These are phyloP conservation scores for Argya squamiceps DNA, from an alignment of 2,797 vertebrate genomes.

Conservation along the genomic window DNA sequence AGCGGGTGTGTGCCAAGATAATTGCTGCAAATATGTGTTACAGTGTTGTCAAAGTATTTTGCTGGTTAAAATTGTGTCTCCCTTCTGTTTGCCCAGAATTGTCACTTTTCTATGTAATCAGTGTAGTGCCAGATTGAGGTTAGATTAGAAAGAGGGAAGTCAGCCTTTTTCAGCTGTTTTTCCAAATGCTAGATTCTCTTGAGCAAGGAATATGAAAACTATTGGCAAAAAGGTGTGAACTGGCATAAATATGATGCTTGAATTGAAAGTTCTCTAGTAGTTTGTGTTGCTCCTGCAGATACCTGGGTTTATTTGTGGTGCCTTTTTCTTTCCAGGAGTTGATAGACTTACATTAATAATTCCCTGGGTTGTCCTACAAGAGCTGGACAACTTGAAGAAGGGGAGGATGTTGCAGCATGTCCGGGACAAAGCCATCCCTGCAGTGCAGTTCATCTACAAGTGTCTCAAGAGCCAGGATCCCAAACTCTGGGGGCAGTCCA, in stretches of 20 bases:
- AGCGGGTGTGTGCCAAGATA: neutral
- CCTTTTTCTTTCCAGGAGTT: conserved; percentile 67
- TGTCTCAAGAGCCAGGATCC: conserved; percentile 83
- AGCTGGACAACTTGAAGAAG: conserved; percentile 89
- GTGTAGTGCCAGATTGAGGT: neutral
- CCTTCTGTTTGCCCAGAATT: neutral
- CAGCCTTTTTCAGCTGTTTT: neutral
- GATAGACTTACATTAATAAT: conserved; percentile 85
- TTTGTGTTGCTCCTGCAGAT: neutral
- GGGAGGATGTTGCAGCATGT: conserved; percentile 80
- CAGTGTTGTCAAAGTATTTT: neutral
- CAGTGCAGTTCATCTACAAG: conserved; percentile 88
- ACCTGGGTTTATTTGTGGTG: neutral
- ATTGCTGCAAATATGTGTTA: neutral
- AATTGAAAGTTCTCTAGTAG: neutral
- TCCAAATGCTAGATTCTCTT: neutral
- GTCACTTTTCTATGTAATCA: neutral
- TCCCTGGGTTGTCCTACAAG: conserved; percentile 95
- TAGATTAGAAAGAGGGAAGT: neutral
- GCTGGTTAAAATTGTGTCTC: neutral
- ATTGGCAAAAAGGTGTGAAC: neutral
- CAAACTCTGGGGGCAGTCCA: conserved; percentile 89
- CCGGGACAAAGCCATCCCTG: conserved; percentile 83
- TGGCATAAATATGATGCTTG: neutral
- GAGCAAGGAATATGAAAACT: neutral